These are phyloP conservation scores for Cathartes aura DNA, from an alignment of 2,113 vertebrate genomes.

Conservation along the genomic window DNA sequence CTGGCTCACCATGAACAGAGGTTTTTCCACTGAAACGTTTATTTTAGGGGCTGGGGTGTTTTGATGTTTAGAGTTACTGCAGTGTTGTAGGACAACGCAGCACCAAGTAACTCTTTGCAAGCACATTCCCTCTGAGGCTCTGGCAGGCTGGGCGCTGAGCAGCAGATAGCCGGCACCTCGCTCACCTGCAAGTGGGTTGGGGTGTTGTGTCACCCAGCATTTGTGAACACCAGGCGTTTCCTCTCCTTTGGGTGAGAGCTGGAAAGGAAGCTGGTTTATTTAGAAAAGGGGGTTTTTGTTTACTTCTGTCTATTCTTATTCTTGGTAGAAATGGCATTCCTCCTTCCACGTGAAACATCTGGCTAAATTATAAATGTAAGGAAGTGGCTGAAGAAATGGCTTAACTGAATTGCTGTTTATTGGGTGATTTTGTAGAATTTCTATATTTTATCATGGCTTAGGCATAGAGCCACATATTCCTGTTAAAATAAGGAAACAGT, in stretches of 20 bases:
- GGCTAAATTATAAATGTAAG: background rate
- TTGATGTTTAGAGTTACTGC: background rate
- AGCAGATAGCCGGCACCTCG: background rate
- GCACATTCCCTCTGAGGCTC: background rate
- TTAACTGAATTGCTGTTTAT: background rate
- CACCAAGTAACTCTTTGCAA: background rate
- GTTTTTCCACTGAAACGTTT: background rate
- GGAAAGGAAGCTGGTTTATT: background rate
- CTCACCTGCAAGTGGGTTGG: background rate
- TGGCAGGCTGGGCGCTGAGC: background rate
- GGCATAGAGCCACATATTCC: background rate
- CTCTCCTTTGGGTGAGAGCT: background rate
- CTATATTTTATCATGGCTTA: background rate
- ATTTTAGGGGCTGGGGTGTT: background rate
- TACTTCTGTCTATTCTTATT: background rate
- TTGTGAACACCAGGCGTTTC: background rate
- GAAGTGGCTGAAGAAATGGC: background rate
- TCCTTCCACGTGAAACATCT: background rate
- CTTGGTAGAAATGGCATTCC: background rate
- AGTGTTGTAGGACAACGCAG: rapidly evolving
- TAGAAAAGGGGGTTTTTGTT: background rate
- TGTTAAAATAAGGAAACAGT: background rate
- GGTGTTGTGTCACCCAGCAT: background rate
- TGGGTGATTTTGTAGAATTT: background rate
- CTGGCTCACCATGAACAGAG: background rate